A percentile compares a stretch with the other conserved stretches of the same genome.
Evolutionary conservation across 2,113 vertebrate genomes (phyloP).

Genomic region (Meriones unguiculatus): DNA sequence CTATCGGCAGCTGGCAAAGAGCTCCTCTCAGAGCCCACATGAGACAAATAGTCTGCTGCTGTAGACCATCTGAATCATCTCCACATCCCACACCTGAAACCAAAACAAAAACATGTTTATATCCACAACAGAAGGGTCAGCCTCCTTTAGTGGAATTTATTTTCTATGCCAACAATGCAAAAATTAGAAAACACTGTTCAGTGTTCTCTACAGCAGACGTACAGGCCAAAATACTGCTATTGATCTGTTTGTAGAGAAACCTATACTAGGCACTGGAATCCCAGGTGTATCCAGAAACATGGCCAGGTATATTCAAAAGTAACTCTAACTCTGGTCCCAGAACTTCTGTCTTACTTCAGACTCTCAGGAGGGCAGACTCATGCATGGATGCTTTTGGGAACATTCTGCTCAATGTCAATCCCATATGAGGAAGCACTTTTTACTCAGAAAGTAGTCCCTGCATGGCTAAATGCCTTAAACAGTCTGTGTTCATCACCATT

Average conservation of each 20-base stretch:
- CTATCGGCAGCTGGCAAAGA: no score
- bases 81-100: no score
- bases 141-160: neutral
- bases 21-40: no score
- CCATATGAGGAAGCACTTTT: neutral
- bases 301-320: neutral
- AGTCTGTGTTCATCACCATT: neutral
- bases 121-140: no score
- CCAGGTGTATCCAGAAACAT: neutral
- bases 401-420: neutral
- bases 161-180: neutral
- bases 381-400: neutral
- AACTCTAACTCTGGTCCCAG: neutral
- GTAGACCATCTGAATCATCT: no score
- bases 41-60: no score
- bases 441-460: neutral
- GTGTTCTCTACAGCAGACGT: neutral
- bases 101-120: no score
- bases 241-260: neutral
- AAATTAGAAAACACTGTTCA: neutral
- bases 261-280: neutral
- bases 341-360: neutral
- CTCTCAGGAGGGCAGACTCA: neutral
- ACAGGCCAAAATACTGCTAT: neutral
- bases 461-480: neutral